A percentile compares a stretch with the other conserved stretches of the same genome.
These are phyloP conservation scores for Morus bassanus DNA, from an alignment of 2,797 vertebrate species.

Conservation along the genomic window DNA sequence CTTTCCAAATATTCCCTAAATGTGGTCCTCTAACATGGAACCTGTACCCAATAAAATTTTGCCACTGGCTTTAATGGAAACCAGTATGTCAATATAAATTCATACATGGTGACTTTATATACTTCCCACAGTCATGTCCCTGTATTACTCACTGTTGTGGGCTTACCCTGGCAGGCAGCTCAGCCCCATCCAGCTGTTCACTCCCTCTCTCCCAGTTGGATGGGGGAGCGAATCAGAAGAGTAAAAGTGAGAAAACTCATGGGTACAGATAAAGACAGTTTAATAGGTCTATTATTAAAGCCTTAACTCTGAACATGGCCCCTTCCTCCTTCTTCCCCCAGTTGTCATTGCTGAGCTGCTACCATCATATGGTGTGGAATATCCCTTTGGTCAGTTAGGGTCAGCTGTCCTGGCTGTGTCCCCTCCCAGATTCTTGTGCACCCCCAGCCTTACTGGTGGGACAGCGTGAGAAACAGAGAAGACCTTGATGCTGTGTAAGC, in stretches of 20 bases:
- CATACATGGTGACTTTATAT: background rate
- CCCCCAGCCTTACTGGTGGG: fast-evolving
- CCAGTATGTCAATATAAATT: background rate
- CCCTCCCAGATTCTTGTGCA: background rate
- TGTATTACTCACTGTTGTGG: background rate
- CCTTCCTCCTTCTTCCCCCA: background rate
- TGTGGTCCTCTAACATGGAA: background rate
- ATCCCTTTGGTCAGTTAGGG: background rate
- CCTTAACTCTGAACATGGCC: background rate
- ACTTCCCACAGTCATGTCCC: background rate
- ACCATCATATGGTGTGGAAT: fast-evolving
- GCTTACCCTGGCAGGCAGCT: background rate
- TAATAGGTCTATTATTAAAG: background rate
- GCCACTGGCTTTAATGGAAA: background rate
- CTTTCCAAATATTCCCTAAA: background rate
- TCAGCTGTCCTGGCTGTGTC: background rate
- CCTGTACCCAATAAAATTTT: background rate
- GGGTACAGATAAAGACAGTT: background rate
- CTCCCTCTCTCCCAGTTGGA: background rate
- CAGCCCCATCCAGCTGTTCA: background rate
- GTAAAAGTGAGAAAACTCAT: background rate
- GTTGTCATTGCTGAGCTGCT: background rate
- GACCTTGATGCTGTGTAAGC: background rate
- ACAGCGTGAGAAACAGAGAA: background rate
- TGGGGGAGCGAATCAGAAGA: background rate